Base-by-base conservation (phyloP, 2,797 vertebrate species). In the Bradypodion pumilum region DNA sequence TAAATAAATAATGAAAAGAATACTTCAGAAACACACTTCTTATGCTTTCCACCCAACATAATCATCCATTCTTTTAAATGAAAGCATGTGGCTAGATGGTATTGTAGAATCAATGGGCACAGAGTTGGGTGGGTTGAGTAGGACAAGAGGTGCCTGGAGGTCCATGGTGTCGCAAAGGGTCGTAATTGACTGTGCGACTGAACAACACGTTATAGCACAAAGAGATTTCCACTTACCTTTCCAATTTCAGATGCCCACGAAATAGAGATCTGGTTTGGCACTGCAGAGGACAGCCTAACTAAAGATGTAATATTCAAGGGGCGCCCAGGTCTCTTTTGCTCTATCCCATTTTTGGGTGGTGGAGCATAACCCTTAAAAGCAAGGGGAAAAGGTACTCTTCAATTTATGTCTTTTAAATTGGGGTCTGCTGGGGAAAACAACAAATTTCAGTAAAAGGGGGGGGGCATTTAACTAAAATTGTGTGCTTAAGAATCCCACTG, bases 181-280 rank as follows among this genome's bases (percentile, higher is more conserved):
- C n/a, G n/a, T n/a, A n/a, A n/a, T n/a, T n/a, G n/a, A n/a, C n/a
- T n/a, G n/a, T n/a, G n/a, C n/a, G n/a, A n/a, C n/a, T n/a, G n/a
- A n/a, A n/a, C n/a, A n/a, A n/a, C n/a, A n/a, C n/a, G 40, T 79
- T 23, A 7, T 5, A 42, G 8, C 13, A 27, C 16, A 83, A 4
- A 90, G 76, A 63, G 6, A 87, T 37, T 0, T 9, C 0, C 62
- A 23, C 86, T 95, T 95, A 99, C 98, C 96, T 99, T 99, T 91
- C 97, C 98, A 78, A 99, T 98, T 95, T 99, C 98, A 84, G 98
- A 98, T 56, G 98, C 97, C 98, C 98, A 99, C 0, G 98, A 98
- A 83, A 99, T 97, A 27, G 98, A 98, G 86, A 99, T 98, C 95
- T 99, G 98, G 93, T 99, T 99, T 93, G 99, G 98, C 87, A 99